Base-by-base conservation (phyloP, 2,888 invertebrate species). In the Polydrusus cervinus region DNA sequence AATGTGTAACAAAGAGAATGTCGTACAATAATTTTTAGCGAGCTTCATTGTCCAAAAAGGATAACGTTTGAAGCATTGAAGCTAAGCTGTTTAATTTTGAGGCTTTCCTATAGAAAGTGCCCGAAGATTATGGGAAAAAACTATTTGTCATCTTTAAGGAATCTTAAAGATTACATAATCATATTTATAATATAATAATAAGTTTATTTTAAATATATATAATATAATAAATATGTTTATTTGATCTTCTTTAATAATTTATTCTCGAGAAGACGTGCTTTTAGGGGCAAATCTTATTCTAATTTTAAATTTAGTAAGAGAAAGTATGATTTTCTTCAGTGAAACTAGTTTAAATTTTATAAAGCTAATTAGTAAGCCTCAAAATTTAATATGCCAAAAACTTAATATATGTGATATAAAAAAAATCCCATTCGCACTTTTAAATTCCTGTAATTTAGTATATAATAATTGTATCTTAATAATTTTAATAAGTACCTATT, bases 391-490 rank as follows among this genome's bases (percentile, higher is more conserved):
- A 60, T 38, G 57, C 16, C 57, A 18, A 38, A 60, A 60, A 60
- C 57, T 60, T 60, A 60, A 18, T 38, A 7, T 60, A 30, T 38
- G 57, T 60, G 57, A 60, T 60, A 60, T 60, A 18, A 18, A 57
- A 47, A 38, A 57, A 47, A 38, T 38, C 11, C n/a, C 10, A 16
- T 10, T 38, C 9, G 16, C 38, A 38, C 57, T 18, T 55, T 55
- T 14, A 55, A 53, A 55, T 55, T 16, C 57, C 57, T 60, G n/a
- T 60, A 60, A 60, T 60, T 34, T 60, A 60, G 38, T 38, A 38
- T 45, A n/a, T 30, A 66, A 67, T 30, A 67, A 71, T 67, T 40
- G 20, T 60, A 45, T 38, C 11, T 18, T 53, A 67, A 38, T 49
- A 16, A 11, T 16, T 14, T 47, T 16, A 20, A 25, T 53, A 66